phyloP scores from a whole-genome alignment of 2,888 invertebrate species.

The Cataglyphis cursor region DNA sequence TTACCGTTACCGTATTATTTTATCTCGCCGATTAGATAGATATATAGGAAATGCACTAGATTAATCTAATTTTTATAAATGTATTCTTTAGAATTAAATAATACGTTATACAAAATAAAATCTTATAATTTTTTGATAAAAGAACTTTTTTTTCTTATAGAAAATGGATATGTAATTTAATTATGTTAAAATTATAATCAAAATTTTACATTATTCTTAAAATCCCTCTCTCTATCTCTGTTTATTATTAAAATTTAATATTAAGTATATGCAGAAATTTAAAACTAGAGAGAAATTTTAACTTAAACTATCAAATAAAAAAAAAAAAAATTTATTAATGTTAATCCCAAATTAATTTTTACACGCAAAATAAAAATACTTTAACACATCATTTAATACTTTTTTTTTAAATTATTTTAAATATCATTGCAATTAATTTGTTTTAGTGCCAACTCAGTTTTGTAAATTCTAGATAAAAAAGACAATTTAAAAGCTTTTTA shows the following conservation, averaged over 20 bases:
- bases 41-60: constrained; percentile 2
- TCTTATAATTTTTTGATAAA: neutral
- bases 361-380: neutral
- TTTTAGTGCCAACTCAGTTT: neutral
- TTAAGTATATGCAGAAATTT: neutral
- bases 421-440: neutral
- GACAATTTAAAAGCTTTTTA: neutral
- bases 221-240: neutral
- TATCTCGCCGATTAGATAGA: neutral
- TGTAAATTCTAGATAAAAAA: neutral
- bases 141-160: neutral
- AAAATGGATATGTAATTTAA: neutral
- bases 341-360: neutral
- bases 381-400: neutral
- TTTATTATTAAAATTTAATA: neutral
- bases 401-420: neutral
- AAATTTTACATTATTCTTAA: neutral
- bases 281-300: neutral
- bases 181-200: neutral
- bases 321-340: neutral
- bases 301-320: neutral
- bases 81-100: neutral
- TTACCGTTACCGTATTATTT: neutral
- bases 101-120: neutral
- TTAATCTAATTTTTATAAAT: constrained; percentile 14